Percentiles rank a stretch among this genome's conserved stretches.
These are phyloP conservation scores for Imbricaverruca yamaguchii DNA, from an alignment of 2,888 invertebrate species.

Conservation along the genomic window DNA sequence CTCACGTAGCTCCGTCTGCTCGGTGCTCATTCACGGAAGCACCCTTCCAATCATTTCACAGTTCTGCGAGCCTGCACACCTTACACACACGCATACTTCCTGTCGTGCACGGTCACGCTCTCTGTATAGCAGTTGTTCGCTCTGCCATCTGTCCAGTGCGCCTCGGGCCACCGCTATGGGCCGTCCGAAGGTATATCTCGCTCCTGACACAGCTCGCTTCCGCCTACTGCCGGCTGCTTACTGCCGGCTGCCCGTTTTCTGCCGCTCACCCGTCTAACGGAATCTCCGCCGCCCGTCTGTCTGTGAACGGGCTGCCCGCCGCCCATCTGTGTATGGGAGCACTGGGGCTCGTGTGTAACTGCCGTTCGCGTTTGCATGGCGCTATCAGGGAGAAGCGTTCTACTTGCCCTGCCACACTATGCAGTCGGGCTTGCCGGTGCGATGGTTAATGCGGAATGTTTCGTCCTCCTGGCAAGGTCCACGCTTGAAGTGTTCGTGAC, in stretches of 20 bases:
- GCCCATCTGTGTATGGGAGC: background rate
- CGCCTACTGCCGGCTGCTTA: background rate
- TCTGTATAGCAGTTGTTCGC: no score
- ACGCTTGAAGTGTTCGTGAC: slow-evolving; percentile 35
- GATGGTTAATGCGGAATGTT: slow-evolving; percentile 32
- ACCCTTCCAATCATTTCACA: no score
- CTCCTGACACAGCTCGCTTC: no score
- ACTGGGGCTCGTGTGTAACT: no score
- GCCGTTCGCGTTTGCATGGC: background rate
- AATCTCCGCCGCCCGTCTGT: background rate
- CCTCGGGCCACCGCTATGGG: no score
- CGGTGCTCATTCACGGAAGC: no score
- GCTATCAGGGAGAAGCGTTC: background rate
- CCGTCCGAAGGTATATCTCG: no score
- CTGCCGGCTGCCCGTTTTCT: background rate
- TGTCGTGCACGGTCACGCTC: no score
- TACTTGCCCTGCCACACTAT: slow-evolving; percentile 33
- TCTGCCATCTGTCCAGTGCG: no score
- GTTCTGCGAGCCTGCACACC: no score
- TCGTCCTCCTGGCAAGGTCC: slow-evolving; percentile 34
- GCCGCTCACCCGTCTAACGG: background rate
- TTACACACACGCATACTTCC: no score
- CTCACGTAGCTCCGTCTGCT: no score
- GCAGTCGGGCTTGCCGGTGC: slow-evolving; percentile 31
- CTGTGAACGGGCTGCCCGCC: background rate